These are phyloP conservation scores for Tenrec ecaudatus DNA, from an alignment of 2,113 vertebrate genomes.

Conservation along the genomic window DNA sequence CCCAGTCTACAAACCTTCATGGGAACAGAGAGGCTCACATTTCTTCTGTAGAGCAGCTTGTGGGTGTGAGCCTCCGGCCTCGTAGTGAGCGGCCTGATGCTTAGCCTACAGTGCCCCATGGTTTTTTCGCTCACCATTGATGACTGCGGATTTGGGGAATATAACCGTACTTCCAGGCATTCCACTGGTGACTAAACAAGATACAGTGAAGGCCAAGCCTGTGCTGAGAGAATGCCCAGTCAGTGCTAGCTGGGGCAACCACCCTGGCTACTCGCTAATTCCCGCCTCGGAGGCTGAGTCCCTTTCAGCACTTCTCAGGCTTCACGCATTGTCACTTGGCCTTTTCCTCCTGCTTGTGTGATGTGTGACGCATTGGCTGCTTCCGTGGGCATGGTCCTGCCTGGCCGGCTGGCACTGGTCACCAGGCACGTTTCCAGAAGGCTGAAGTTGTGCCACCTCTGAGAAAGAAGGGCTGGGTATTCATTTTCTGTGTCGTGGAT, in stretches of 20 bases:
- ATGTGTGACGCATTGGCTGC: not conserved
- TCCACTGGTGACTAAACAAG: constrained; percentile 7
- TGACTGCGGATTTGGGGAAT: constrained; percentile 33
- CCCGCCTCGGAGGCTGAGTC: not conserved
- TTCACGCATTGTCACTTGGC: not conserved
- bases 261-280: constrained; percentile 13
- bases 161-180: not conserved
- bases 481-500: constrained; percentile 45
- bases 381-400: constrained; percentile 13
- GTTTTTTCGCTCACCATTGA: not conserved
- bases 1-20: too few relatives aligned
- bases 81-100: too few relatives aligned
- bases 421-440: constrained; percentile 51
- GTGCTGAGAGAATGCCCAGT: not conserved
- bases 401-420: constrained; percentile 13
- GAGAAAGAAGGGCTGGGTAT: constrained; percentile 53
- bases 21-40: too few relatives aligned
- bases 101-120: too few relatives aligned
- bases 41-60: too few relatives aligned
- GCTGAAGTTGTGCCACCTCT: constrained; percentile 35
- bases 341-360: constrained; percentile 15
- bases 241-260: not conserved
- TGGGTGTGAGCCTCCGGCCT: too few relatives aligned
- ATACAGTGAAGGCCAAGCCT: not conserved
- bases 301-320: not conserved